A percentile compares a stretch with the other conserved stretches of the same genome.
phyloP scores from a whole-genome alignment of 2,888 invertebrate species.

The Incurvaria masculella region DNA sequence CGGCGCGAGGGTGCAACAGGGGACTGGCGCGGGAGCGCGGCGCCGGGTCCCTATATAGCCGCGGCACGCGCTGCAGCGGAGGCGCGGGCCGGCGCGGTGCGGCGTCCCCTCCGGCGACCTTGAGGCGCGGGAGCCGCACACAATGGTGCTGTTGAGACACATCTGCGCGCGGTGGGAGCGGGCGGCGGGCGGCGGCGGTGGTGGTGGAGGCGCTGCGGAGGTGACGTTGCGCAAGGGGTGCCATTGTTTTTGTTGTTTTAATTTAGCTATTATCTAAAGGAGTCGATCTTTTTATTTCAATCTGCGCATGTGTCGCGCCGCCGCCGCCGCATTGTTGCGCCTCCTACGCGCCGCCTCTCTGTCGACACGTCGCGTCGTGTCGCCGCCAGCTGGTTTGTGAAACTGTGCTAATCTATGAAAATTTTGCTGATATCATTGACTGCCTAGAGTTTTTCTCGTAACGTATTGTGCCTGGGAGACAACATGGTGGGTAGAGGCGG shows the following conservation, averaged over 20 bases:
- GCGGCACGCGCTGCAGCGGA: neutral
- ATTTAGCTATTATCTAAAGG: neutral
- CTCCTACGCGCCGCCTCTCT: neutral
- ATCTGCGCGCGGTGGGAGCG: neutral
- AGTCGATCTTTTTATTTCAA: neutral
- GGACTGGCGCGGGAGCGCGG: neutral
- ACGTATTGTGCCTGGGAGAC: too few species aligned
- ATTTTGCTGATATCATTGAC: too few species aligned
- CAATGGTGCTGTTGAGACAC: slow-evolving; percentile 5
- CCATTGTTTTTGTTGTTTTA: slow-evolving; percentile 32
- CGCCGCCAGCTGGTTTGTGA: too few species aligned
- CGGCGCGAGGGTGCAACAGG: neutral
- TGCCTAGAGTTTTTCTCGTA: too few species aligned
- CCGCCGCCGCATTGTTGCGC: neutral
- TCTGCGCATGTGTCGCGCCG: neutral
- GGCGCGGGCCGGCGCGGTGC: neutral
- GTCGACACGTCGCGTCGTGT: neutral
- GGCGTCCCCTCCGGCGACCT: slow-evolving; percentile 6
- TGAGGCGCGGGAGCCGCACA: neutral
- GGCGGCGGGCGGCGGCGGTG: slow-evolving; percentile 9
- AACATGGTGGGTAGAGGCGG: too few species aligned
- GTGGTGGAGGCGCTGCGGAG: slow-evolving; percentile 30
- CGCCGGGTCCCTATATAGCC: slow-evolving; percentile 2
- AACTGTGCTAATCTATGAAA: too few species aligned
- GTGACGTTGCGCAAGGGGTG: slow-evolving; percentile 43